Conservation (phyloP, 2,797 vertebrate genomes). For the Onychomys arenicola region DNA sequence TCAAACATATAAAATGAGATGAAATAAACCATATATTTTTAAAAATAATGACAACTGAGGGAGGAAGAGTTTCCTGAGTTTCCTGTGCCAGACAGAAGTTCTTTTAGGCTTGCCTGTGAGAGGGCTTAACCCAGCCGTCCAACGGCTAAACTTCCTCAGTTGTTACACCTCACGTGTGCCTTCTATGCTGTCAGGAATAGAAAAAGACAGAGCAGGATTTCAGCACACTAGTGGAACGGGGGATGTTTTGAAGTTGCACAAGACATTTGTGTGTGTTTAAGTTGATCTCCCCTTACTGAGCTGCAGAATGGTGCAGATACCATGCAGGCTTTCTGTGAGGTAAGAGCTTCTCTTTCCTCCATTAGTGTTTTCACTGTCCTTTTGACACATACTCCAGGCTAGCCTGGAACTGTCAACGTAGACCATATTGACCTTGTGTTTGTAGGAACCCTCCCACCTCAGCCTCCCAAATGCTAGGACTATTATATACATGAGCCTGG, state of each 20-base stretch:
- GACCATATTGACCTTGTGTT: background rate
- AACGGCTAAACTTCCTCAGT: background rate
- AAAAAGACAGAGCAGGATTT: rapidly evolving
- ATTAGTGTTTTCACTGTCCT: background rate
- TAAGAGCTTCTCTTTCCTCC: background rate
- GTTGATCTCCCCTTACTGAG: rapidly evolving
- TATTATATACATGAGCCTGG: background rate
- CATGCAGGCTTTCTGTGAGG: rapidly evolving
- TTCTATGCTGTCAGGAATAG: rapidly evolving
- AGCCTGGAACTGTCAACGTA: background rate
- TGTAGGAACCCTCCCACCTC: background rate
- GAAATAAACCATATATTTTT: background rate
- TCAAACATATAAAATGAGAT: background rate
- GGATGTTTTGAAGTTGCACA: too few relatives aligned
- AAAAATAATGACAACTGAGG: background rate
- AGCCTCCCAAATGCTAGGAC: background rate
- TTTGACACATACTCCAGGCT: background rate
- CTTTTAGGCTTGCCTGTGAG: background rate
- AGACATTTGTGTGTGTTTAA: background rate
- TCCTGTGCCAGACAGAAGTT: background rate
- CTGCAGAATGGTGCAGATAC: background rate
- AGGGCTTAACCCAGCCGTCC: background rate
- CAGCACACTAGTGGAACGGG: background rate
- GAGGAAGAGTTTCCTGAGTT: background rate
- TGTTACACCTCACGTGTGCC: background rate